These are phyloP conservation scores for Ochropacha duplaris DNA, from an alignment of 2,888 invertebrate genomes.

Conservation along the genomic window DNA sequence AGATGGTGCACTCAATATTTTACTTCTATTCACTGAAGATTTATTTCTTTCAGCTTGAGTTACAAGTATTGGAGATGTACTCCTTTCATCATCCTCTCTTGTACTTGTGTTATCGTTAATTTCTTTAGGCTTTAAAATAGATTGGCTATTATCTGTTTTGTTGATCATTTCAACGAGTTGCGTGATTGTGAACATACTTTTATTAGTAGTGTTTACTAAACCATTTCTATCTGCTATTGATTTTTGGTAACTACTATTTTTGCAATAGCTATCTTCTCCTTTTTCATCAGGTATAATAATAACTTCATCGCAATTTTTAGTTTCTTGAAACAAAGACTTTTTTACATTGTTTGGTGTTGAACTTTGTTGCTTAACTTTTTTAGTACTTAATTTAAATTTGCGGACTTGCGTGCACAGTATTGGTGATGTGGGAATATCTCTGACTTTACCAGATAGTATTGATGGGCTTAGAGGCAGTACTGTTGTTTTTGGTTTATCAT, in stretches of 20 bases:
- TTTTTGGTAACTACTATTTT: slow-evolving; percentile 7
- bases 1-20: slow-evolving; percentile 14
- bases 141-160: slow-evolving; percentile 40
- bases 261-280: slow-evolving; percentile 8
- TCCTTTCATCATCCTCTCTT: slow-evolving; percentile 40
- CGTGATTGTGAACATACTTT: slow-evolving; percentile 73
- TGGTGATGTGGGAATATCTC: slow-evolving; percentile 51
- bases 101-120: neutral
- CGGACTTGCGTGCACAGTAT: slow-evolving; percentile 60
- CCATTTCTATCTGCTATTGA: slow-evolving; percentile 22
- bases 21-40: slow-evolving; percentile 15
- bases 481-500: slow-evolving; percentile 7
- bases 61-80: slow-evolving; percentile 63
- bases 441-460: slow-evolving; percentile 57
- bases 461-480: slow-evolving; percentile 58
- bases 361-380: slow-evolving; percentile 36
- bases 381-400: slow-evolving; percentile 52
- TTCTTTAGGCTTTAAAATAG: slow-evolving; percentile 9
- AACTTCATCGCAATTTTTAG: slow-evolving; percentile 23
- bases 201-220: slow-evolving; percentile 43
- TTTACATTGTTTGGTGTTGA: slow-evolving; percentile 44
- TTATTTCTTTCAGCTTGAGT: slow-evolving; percentile 62
- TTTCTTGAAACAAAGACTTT: slow-evolving; percentile 41
- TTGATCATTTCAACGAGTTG: slow-evolving; percentile 75
- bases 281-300: slow-evolving; percentile 16